A percentile compares a stretch with the other conserved stretches of the same genome.
Conservation (phyloP, 1,140 invertebrate species). For the Cecropterus lyciades region DNA sequence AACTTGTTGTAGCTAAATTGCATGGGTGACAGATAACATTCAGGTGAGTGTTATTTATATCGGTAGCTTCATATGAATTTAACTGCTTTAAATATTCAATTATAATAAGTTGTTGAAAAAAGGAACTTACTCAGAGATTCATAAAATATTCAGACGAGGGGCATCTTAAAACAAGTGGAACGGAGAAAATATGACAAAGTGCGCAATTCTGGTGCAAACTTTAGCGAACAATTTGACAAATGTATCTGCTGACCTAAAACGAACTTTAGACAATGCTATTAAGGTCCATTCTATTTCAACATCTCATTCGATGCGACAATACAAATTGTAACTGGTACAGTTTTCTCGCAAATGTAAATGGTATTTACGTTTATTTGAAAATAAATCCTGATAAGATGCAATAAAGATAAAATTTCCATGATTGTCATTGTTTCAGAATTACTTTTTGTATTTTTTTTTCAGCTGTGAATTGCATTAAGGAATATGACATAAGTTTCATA, state of each 20-base stretch:
- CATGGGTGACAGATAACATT: too few species aligned
- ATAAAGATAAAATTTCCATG: slow-evolving; percentile 24
- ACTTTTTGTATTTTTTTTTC: slow-evolving; percentile 29
- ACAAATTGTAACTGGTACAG: slow-evolving; percentile 52
- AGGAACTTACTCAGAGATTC: background rate
- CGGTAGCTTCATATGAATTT: too few species aligned
- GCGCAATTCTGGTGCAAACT: slow-evolving; percentile 33
- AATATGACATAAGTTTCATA: slow-evolving; percentile 48
- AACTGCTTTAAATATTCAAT: too few species aligned
- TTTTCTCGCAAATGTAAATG: slow-evolving; percentile 27
- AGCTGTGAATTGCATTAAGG: slow-evolving; percentile 40
- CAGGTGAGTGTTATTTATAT: too few species aligned
- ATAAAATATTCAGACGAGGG: background rate
- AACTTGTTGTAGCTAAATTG: too few species aligned
- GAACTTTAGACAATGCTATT: too few species aligned
- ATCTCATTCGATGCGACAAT: slow-evolving; percentile 49
- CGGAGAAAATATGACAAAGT: slow-evolving; percentile 34
- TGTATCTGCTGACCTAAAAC: too few species aligned
- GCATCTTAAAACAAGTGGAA: slow-evolving; percentile 5
- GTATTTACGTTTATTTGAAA: slow-evolving; percentile 33
- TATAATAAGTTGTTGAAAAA: too few species aligned
- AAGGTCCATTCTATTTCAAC: slow-evolving; percentile 35
- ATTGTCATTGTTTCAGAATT: slow-evolving; percentile 3
- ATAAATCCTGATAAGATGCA: slow-evolving; percentile 10
- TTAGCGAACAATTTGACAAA: slow-evolving; percentile 21